phyloP scores from a whole-genome alignment of 2,888 invertebrate species.

The Acleris laterana region DNA sequence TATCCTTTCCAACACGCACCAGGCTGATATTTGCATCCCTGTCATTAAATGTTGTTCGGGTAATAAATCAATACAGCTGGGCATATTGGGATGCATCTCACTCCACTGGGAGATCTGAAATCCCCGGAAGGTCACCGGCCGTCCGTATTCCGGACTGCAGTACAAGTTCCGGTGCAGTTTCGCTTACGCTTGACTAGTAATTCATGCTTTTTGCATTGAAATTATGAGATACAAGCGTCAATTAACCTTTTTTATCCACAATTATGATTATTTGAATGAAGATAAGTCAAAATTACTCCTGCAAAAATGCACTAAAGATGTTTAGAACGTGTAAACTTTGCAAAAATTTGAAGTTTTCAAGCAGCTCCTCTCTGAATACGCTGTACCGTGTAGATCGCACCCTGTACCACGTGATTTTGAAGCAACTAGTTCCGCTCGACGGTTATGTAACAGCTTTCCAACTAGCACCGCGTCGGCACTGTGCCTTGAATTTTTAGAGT shows the following conservation, averaged over 20 bases:
- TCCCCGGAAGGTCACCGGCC: constrained; percentile 1
- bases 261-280: no score
- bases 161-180: background rate
- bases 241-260: no score
- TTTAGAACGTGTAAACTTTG: background rate
- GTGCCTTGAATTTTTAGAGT: background rate
- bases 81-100: constrained; percentile 28
- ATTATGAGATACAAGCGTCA: no score
- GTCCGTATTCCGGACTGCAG: constrained; percentile 9
- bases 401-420: constrained; percentile 22
- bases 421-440: constrained; percentile 24
- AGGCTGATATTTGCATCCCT: constrained; percentile 27
- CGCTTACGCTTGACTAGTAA: no score
- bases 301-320: no score
- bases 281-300: no score
- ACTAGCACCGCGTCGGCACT: constrained; percentile 1
- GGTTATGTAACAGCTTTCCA: constrained; percentile 12
- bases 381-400: constrained; percentile 11
- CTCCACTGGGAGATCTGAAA: constrained; percentile 9
- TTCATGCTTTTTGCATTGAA: no score
- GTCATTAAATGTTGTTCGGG: constrained; percentile 22
- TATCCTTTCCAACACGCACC: constrained; percentile 21
- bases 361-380: constrained; percentile 10
- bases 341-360: constrained; percentile 7
- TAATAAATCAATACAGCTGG: constrained; percentile 35